Conservation (phyloP, 2,888 invertebrate genomes). For the Standfussiana lucernea region DNA sequence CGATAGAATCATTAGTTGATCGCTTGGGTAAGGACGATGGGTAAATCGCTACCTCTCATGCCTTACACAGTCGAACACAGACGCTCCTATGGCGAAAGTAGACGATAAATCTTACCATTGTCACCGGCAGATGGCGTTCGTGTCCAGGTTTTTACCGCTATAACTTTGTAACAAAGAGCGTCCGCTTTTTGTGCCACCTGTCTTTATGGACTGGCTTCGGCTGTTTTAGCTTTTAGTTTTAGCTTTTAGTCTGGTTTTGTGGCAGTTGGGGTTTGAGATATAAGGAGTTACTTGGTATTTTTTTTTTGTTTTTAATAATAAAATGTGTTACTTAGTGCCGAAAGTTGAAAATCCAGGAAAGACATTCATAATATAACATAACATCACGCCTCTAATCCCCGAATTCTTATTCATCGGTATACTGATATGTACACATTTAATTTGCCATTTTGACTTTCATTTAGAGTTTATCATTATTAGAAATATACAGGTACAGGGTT, state of each 20-base stretch:
- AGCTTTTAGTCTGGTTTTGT: constrained; percentile 47
- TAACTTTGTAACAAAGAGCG: constrained; percentile 83
- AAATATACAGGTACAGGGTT: too few species aligned
- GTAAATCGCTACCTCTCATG: constrained; percentile 49
- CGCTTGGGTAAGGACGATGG: background rate
- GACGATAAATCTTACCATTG: constrained; percentile 86
- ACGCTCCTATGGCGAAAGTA: constrained; percentile 76
- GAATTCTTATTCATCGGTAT: too few species aligned
- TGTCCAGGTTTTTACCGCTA: constrained; percentile 85
- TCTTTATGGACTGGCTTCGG: constrained; percentile 66
- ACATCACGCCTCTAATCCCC: background rate
- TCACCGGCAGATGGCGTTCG: constrained; percentile 85
- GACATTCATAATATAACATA: background rate
- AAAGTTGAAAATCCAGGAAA: background rate
- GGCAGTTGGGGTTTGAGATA: background rate
- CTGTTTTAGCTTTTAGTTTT: constrained; percentile 61
- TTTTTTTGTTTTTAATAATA: constrained; percentile 14
- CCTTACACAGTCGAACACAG: constrained; percentile 57
- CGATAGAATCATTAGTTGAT: background rate
- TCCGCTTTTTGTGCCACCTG: constrained; percentile 77
- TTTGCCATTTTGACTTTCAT: too few species aligned
- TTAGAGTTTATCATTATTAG: too few species aligned
- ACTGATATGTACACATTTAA: too few species aligned
- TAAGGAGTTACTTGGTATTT: background rate
- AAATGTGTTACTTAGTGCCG: too few species aligned